A percentile compares a stretch with the other conserved stretches of the same genome.
Conservation (phyloP, 1,140 invertebrate genomes). For the Matsumurasca onukii region DNA sequence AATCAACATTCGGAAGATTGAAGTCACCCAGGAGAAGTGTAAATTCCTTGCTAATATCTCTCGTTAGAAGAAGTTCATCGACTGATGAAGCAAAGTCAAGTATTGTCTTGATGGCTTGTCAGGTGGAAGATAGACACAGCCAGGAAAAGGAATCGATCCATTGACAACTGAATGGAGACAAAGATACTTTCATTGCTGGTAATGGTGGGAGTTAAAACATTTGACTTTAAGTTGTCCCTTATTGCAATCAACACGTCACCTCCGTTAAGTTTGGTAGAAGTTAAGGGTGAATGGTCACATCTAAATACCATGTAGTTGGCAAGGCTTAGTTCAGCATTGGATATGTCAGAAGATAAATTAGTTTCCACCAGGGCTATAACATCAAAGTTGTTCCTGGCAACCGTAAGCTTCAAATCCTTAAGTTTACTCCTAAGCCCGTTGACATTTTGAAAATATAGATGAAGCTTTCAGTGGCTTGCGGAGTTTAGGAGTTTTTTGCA, state of each 20-base stretch:
- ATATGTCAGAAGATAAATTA: not conserved
- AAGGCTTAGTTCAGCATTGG: not conserved
- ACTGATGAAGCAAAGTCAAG: no score
- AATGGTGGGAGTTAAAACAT: no score
- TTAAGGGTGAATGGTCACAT: not conserved
- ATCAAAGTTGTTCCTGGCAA: not conserved
- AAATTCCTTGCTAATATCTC: no score
- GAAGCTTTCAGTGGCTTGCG: not conserved
- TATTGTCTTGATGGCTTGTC: no score
- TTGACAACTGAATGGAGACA: no score
- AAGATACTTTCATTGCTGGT: no score
- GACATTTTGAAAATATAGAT: constrained; percentile 2
- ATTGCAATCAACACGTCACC: not conserved
- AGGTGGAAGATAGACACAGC: no score
- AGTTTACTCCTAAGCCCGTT: not conserved
- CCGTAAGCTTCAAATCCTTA: not conserved
- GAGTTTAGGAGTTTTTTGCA: not conserved
- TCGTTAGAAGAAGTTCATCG: no score
- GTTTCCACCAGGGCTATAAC: not conserved
- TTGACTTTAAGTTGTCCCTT: no score
- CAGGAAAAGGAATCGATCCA: no score
- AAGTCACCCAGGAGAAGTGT: no score
- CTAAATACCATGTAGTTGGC: not conserved
- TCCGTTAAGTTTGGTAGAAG: not conserved
- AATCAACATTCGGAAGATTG: no score